phyloP scores from a whole-genome alignment of 2,113 vertebrate genomes.

The Deroptyus accipitrinus region DNA sequence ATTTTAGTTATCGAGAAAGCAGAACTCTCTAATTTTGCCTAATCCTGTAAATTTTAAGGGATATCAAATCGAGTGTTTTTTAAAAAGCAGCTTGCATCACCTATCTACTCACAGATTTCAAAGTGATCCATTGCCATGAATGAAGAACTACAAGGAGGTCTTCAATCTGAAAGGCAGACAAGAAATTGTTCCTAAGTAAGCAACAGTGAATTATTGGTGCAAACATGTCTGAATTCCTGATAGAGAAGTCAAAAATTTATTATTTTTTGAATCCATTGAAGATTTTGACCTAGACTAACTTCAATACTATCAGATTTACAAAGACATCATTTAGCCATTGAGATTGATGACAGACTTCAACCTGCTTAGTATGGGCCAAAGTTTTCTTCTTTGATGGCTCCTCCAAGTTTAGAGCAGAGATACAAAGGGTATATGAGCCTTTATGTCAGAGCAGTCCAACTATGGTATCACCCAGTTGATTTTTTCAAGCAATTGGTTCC shows the following conservation, averaged over 20 bases:
- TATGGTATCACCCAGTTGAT: rapidly evolving
- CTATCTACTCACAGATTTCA: not conserved
- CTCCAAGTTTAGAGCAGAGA: not conserved
- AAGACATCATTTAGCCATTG: not conserved
- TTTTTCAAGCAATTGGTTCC: not conserved
- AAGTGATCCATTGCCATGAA: not conserved
- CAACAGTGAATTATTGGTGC: not conserved
- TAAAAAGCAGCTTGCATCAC: not conserved
- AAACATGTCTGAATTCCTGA: not conserved
- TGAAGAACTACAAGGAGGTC: not conserved
- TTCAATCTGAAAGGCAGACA: not conserved
- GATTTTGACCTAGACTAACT: not conserved
- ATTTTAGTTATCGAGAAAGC: not conserved
- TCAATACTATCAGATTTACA: not conserved
- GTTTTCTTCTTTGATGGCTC: not conserved
- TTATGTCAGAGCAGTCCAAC: not conserved
- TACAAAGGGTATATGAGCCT: not conserved
- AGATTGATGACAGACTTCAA: not conserved
- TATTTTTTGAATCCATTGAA: not conserved
- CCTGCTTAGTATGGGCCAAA: not conserved
- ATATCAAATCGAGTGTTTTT: rapidly evolving
- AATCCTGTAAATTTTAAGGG: not conserved
- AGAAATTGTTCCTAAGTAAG: not conserved
- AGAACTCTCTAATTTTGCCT: not conserved
- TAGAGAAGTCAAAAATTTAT: not conserved